Percentiles rank a stretch among this genome's conserved stretches.
These are phyloP conservation scores for Macrotrachela quadricornifera DNA, from an alignment of 1,140 invertebrate species.

Conservation along the genomic window DNA sequence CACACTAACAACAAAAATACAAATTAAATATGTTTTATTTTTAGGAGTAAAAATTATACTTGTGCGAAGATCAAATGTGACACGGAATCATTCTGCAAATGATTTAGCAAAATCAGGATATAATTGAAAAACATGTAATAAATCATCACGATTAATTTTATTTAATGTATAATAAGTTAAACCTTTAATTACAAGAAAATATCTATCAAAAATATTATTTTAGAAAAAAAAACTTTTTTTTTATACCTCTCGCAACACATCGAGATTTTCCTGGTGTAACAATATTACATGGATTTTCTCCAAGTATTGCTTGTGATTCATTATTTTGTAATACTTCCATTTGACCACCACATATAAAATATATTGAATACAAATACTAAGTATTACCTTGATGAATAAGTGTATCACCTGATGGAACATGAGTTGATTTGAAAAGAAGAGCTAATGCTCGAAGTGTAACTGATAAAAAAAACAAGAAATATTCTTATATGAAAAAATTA, in stretches of 20 bases:
- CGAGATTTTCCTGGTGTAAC: conserved; percentile 14
- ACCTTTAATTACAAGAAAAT: conserved; percentile 23
- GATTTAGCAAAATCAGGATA: conserved; percentile 29
- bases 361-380: conserved; percentile 22
- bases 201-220: too few relatives aligned
- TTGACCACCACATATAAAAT: conserved; percentile 26
- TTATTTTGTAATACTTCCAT: conserved; percentile 26
- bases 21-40: too few relatives aligned
- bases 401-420: conserved; percentile 27
- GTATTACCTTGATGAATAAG: conserved; percentile 26
- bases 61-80: conserved; percentile 27
- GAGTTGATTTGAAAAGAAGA: conserved; percentile 25
- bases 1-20: too few relatives aligned
- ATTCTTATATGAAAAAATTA: too few relatives aligned
- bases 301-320: too few relatives aligned
- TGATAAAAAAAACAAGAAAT: too few relatives aligned
- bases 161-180: conserved; percentile 30
- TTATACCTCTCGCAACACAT: too few relatives aligned
- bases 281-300: too few relatives aligned
- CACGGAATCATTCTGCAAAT: conserved; percentile 22
- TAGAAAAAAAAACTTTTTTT: too few relatives aligned
- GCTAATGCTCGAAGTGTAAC: conserved; percentile 20
- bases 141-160: conserved; percentile 26
- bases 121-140: conserved; percentile 24
- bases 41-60: too few relatives aligned